phyloP scores from a whole-genome alignment of 2,888 invertebrate species.

The Ormyrus thymus region DNA sequence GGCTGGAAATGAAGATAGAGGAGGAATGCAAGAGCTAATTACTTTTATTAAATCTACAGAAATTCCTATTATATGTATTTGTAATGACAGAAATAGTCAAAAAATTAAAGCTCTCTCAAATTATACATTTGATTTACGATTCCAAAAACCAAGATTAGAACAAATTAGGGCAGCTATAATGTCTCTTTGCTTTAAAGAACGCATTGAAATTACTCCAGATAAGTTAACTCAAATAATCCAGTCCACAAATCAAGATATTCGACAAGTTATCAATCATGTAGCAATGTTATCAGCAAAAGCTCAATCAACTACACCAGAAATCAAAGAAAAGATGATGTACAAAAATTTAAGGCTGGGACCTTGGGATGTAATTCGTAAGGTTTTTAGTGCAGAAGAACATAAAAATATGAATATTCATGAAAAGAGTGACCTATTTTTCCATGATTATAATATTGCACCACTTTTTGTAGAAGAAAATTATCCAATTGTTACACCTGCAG shows the following conservation, averaged over 20 bases:
- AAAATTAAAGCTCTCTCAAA: constrained; percentile 95
- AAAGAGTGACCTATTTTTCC: constrained; percentile 94
- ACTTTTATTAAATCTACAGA: constrained; percentile 90
- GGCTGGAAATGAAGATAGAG: constrained; percentile 99
- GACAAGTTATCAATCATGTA: constrained; percentile 94
- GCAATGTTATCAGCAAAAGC: constrained; percentile 82
- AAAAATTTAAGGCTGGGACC: constrained; percentile 94
- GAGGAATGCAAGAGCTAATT: constrained; percentile 96
- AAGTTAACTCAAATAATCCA: constrained; percentile 88
- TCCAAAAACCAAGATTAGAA: constrained; percentile 88
- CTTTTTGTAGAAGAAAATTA: constrained; percentile 99
- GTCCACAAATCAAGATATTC: constrained; percentile 93
- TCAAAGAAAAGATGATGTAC: constrained; percentile 71
- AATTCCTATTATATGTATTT: constrained; percentile 96
- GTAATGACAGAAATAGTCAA: constrained; percentile 95
- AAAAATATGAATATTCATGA: constrained; percentile 87
- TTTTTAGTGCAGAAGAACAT: constrained; percentile 89
- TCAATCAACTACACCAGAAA: constrained; percentile 13
- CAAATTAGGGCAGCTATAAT: constrained; percentile 95
- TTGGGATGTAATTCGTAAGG: constrained; percentile 94
- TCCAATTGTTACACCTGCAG: constrained; percentile 85
- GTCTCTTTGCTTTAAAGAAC: constrained; percentile 94
- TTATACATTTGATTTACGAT: constrained; percentile 94
- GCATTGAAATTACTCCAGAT: constrained; percentile 85
- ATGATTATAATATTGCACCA: constrained; percentile 97